phyloP scores from a whole-genome alignment of 2,888 invertebrate species.

The Melinaea marsaeus region DNA sequence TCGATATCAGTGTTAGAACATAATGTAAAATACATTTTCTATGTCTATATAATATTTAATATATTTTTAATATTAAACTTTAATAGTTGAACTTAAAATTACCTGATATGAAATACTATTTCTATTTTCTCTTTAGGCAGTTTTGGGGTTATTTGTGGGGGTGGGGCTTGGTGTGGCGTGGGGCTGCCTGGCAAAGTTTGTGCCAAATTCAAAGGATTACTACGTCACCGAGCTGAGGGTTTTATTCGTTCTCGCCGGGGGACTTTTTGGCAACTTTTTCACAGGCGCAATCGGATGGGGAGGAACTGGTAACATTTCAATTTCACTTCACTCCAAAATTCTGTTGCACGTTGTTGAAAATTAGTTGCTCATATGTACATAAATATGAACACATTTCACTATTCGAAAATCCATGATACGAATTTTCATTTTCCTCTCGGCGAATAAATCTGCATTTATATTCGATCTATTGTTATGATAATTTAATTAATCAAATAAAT shows the following conservation, averaged over 20 bases:
- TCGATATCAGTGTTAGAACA: neutral
- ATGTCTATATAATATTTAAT: neutral
- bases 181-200: slow-evolving; percentile 55
- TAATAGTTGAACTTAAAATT: neutral
- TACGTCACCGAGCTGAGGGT: slow-evolving; percentile 61
- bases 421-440: no score
- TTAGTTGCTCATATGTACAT: neutral
- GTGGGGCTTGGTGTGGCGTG: slow-evolving; percentile 54
- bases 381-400: no score
- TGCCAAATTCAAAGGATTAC: slow-evolving; percentile 53
- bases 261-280: slow-evolving; percentile 56
- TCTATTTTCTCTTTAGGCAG: slow-evolving; percentile 47
- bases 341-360: neutral
- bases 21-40: neutral
- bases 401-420: no score
- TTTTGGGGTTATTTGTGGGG: slow-evolving; percentile 54
- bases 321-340: neutral
- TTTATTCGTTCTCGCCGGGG: slow-evolving; percentile 58
- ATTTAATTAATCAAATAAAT: no score
- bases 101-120: slow-evolving; percentile 2
- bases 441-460: neutral
- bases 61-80: no score
- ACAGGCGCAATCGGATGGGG: slow-evolving; percentile 59
- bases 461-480: no score
- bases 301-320: slow-evolving; percentile 46